Evolutionary conservation across 2,888 invertebrate genomes (phyloP).

Genomic region (Synergus japonicus): DNA sequence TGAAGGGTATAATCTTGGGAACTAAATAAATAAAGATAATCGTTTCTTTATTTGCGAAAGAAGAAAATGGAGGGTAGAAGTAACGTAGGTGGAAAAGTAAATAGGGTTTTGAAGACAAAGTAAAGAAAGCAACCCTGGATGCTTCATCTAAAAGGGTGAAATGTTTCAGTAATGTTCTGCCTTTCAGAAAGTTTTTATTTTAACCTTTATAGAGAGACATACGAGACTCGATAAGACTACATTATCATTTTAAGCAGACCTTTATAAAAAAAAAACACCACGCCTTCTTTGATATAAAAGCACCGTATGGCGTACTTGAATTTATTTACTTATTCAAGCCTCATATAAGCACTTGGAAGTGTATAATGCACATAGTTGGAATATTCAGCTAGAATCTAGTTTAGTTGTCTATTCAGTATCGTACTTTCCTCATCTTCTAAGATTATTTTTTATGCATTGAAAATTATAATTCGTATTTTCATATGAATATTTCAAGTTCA

Average conservation of each 20-base stretch:
- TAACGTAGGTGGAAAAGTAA: not conserved
- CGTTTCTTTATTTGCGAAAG: not conserved
- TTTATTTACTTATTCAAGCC: slow-evolving; percentile 21
- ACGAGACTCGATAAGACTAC: slow-evolving; percentile 13
- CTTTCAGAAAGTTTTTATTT: not conserved
- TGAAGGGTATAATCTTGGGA: not conserved
- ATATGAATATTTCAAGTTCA: not conserved
- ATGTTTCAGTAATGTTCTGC: slow-evolving; percentile 16
- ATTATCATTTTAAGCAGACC: slow-evolving; percentile 37
- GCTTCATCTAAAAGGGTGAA: slow-evolving; percentile 31
- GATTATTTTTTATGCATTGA: slow-evolving; percentile 13
- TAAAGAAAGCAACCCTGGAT: slow-evolving; percentile 8
- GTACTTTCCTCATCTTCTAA: not conserved
- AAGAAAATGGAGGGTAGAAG: not conserved
- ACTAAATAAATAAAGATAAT: not conserved
- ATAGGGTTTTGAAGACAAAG: slow-evolving; percentile 2
- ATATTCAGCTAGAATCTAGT: not conserved
- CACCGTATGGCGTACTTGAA: not conserved
- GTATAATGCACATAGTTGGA: not conserved
- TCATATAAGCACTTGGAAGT: slow-evolving; percentile 15
- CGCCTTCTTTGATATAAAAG: not conserved
- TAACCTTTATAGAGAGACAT: not conserved
- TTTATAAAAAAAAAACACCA: slow-evolving; percentile 16
- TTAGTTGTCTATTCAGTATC: not conserved
- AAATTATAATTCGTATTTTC: not conserved